Conservation (phyloP, 2,888 invertebrate species). For the Eristalinus aeneus region DNA sequence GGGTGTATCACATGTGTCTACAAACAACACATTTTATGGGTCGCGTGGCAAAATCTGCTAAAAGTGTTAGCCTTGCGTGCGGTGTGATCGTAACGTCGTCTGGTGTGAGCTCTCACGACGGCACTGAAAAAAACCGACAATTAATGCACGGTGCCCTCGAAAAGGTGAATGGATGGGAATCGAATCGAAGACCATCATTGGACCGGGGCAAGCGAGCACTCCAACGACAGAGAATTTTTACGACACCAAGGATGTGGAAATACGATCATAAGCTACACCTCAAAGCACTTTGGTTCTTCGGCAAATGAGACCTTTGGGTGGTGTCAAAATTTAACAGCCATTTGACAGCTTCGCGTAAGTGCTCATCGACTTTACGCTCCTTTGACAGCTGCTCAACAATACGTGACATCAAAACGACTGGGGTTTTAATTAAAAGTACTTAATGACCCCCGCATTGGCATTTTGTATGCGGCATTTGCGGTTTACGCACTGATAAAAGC, state of each 20-base stretch:
- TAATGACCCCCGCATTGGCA: conserved; percentile 14
- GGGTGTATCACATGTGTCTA: conserved; percentile 38
- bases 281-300: not conserved
- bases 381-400: conserved; percentile 7
- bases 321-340: conserved; percentile 4
- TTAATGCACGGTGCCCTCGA: conserved; percentile 8
- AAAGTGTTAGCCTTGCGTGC: conserved; percentile 47
- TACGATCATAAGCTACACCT: not conserved
- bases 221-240: not conserved
- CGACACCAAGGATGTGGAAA: not conserved
- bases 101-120: conserved; percentile 36
- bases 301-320: not conserved
- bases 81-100: conserved; percentile 14
- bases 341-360: not conserved
- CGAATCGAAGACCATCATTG: conserved; percentile 3
- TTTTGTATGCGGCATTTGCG: conserved; percentile 1
- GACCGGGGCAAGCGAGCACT: not conserved
- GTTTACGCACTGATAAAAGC: conserved; percentile 7
- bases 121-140: conserved; percentile 9
- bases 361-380: not conserved
- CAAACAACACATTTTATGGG: conserved; percentile 29
- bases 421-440: conserved; percentile 17
- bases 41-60: conserved; percentile 61
- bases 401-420: not conserved
- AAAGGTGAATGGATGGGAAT: not conserved